Percentiles rank a stretch among this genome's conserved stretches.
Evolutionary conservation across 92 coral and sea anemone species (phyloP).

Genomic region (Epizoanthus fatuus): DNA sequence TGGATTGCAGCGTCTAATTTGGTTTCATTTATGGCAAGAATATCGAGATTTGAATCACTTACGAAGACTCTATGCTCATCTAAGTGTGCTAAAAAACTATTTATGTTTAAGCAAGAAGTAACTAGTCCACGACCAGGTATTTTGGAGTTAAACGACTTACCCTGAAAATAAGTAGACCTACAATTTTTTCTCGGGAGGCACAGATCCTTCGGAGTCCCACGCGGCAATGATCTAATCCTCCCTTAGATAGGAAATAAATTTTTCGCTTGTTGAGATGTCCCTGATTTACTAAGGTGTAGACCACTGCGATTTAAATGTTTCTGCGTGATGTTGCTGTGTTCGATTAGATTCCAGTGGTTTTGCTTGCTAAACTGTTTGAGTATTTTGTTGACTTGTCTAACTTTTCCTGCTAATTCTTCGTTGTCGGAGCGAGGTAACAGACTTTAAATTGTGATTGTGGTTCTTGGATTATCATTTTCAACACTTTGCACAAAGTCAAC

Average conservation of each 20-base stretch:
- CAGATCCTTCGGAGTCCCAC: too few relatives aligned
- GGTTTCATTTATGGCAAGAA: slow-evolving; percentile 56
- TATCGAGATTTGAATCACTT: slow-evolving; percentile 51
- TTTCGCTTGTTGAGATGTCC: too few relatives aligned
- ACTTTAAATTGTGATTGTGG: neutral
- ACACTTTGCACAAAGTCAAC: slow-evolving; percentile 1
- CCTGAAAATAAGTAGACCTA: too few relatives aligned
- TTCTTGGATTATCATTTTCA: neutral
- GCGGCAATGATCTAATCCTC: too few relatives aligned
- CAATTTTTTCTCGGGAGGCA: too few relatives aligned
- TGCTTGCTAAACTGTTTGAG: slow-evolving; percentile 4
- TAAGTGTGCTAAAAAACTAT: slow-evolving; percentile 47
- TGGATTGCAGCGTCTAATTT: slow-evolving; percentile 52
- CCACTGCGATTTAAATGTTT: too few relatives aligned
- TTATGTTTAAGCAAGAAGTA: slow-evolving; percentile 50
- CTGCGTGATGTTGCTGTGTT: slow-evolving; percentile 1
- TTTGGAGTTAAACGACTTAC: too few relatives aligned
- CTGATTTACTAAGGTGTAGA: too few relatives aligned
- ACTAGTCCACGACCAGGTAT: slow-evolving; percentile 33
- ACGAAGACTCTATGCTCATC: slow-evolving; percentile 59
- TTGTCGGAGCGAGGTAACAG: slow-evolving; percentile 1
- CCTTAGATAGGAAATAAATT: too few relatives aligned
- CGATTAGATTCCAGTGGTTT: slow-evolving; percentile 17
- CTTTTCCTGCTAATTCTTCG: neutral
- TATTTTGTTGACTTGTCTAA: slow-evolving; percentile 15